Evolutionary conservation across 1,140 invertebrate species (phyloP), one percentile per base, ranked within the genome.

Genomic region (Cephus cinctus): DNA sequence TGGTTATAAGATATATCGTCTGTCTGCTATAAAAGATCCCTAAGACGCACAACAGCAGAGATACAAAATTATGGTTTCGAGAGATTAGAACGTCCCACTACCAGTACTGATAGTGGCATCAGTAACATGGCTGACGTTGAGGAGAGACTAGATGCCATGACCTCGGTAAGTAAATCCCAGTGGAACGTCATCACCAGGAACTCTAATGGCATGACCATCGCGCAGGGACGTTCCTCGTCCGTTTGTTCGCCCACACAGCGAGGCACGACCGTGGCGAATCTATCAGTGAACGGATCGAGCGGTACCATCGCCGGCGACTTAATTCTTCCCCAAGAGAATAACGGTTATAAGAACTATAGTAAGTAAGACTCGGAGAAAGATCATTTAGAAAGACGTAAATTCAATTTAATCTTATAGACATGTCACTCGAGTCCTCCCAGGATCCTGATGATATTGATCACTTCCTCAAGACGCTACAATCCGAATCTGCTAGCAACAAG

Each of bases 21-120:
- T 31, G 6, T 9, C n/a, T n/a, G 19, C 43, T 50, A 16, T 25
- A 32, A 36, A 54, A 81, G 84, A 64, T 92, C 90, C 47, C 83
- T 97, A 42, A 81, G 90, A 47, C 87, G 89, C 65, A 96, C 94
- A 30, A 93, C 94, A 2, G 91, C 90, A 14, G 94, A 97, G 78
- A 97, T 98, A 69, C 89, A 93, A 61, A 92, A 89, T 75, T 92
- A 92, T 57, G 88, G 85, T 62, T 88, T 86, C 56, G 86, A 86
- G 67, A 77, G 85, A 57, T 76, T 83, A 59, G 85, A 87, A 60
- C 80, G 85, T 63, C 87, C 91, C 45, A 89, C 88, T 36, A 88
- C 89, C 6, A 92, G 89, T 25, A 90, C 93, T 73, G 91, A 94
- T 65, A 91, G 88, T 34, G 91, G 91, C 25, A 95, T 92, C 52